Base-by-base conservation (phyloP, 2,113 vertebrate species). In the Triplophysa tibetana region DNA sequence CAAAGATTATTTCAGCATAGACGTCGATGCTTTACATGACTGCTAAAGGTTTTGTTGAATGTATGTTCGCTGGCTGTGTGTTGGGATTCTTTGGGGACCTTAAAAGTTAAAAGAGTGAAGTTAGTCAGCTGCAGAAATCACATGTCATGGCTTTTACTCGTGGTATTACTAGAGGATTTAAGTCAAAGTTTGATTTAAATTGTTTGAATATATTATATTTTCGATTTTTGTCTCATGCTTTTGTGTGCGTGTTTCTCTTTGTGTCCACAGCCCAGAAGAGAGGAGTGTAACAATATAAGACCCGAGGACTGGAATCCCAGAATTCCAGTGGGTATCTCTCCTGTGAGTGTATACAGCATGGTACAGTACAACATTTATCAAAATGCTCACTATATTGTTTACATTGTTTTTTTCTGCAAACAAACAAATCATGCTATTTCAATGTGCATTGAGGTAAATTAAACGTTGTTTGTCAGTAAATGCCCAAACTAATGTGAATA, bases 241-340 rank as follows among this genome's bases (percentile, higher is more conserved):
- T 73, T n/a, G 58, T 61, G 41, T 75, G 45, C 48, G 72, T 68
- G 52, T 43, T 69, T 70, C 50, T 86, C 65, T 78, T 68, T 86
- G 77, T 88, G 73, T 77, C 4, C 75, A 67, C 85, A 94, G 93
- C 92, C 92, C 23, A 91, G 92, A 67, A 89, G 93, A 85, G 93
- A 94, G 83, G 93, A 94, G 88, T 92, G 92, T 38, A 94, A 91
- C 87, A 93, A 90, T 78, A 84, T 92, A 4, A 84, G 92, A 81
- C 90, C 92, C 0, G 93, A 94, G 65, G 93, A 94, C 82, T 93
- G 93, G 93, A 94, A 93, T 84, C 92, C 93, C 75, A 82, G 93
- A 79, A 94, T 93, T 88, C 93, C 92, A 1, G 92, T 94, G 81
- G 92, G 93, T 85, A 92, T 93, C 82, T 93, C 92, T 79, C 92